A percentile compares a stretch with the other conserved stretches of the same genome.
phyloP scores from a whole-genome alignment of 1,140 invertebrate genomes.

The Amyelois transitella region DNA sequence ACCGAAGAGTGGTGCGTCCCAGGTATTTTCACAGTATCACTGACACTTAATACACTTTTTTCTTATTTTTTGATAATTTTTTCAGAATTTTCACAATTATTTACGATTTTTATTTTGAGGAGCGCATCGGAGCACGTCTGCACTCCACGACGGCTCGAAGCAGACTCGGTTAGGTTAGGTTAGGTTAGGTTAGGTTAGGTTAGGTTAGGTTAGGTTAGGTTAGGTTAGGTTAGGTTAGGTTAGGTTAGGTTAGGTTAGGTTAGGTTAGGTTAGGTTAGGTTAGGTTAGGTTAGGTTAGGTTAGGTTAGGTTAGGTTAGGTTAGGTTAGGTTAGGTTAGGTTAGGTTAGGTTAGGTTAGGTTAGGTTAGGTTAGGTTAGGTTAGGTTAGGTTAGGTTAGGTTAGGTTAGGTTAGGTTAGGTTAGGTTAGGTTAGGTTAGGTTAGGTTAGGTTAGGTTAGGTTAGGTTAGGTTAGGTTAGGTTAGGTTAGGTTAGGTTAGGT shows the following conservation, averaged over 20 bases:
- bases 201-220: constrained; percentile 1
- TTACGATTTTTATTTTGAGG: too few species aligned
- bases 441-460: constrained; percentile 28
- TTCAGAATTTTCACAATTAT: too few species aligned
- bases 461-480: constrained; percentile 26
- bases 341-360: constrained; percentile 28
- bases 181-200: constrained; percentile 1
- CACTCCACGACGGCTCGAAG: neutral
- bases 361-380: constrained; percentile 26
- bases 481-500: constrained; percentile 30
- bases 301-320: constrained; percentile 26
- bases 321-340: constrained; percentile 27
- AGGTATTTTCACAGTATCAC: too few species aligned
- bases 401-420: constrained; percentile 25
- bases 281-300: constrained; percentile 14
- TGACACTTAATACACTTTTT: too few species aligned
- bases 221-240: constrained; percentile 1
- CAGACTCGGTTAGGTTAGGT: neutral
- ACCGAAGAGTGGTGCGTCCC: too few species aligned
- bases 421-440: constrained; percentile 27
- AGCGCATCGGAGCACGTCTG: too few species aligned
- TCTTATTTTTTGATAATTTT: too few species aligned
- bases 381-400: constrained; percentile 28
- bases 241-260: constrained; percentile 1
- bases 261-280: constrained; percentile 13